Evolutionary conservation across 2,888 invertebrate species (phyloP).

Genomic region (Plagodis dolabraria): DNA sequence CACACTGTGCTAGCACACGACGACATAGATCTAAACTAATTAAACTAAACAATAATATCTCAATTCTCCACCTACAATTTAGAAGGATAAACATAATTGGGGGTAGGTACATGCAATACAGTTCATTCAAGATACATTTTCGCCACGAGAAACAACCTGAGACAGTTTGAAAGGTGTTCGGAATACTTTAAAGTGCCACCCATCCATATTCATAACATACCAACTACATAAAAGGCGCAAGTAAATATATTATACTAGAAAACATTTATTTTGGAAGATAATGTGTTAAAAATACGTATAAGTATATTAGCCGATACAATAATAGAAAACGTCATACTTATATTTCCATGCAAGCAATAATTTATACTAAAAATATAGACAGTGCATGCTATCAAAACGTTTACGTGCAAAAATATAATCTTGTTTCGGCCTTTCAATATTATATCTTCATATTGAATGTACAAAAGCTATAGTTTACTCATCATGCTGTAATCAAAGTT

Average conservation of each 20-base stretch:
- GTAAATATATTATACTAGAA: conserved; percentile 68
- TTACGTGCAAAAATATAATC: conserved; percentile 58
- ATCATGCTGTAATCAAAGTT: conserved; percentile 53
- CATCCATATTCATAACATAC: conserved; percentile 52
- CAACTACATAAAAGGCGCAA: conserved; percentile 61
- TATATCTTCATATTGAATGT: not conserved
- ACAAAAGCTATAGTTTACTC: conserved; percentile 51
- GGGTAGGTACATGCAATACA: conserved; percentile 67
- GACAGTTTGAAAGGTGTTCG: conserved; percentile 43
- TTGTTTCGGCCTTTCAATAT: conserved; percentile 51
- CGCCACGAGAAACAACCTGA: conserved; percentile 16
- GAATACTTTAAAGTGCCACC: conserved; percentile 55
- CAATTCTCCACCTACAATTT: conserved; percentile 39
- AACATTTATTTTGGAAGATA: conserved; percentile 85
- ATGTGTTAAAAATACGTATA: conserved; percentile 59
- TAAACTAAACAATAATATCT: conserved; percentile 48
- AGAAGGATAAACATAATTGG: conserved; percentile 47
- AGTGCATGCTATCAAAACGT: conserved; percentile 68
- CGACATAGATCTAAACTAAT: conserved; percentile 75
- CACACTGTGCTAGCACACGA: conserved; percentile 42
- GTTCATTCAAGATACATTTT: conserved; percentile 34
- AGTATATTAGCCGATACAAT: conserved; percentile 48
- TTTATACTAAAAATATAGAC: conserved; percentile 67
- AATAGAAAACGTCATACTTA: conserved; percentile 52
- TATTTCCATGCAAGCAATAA: conserved; percentile 80